A percentile compares a stretch with the other conserved stretches of the same genome.
Evolutionary conservation across 2,888 invertebrate genomes (phyloP).

Genomic region (Eupithecia subumbrata): DNA sequence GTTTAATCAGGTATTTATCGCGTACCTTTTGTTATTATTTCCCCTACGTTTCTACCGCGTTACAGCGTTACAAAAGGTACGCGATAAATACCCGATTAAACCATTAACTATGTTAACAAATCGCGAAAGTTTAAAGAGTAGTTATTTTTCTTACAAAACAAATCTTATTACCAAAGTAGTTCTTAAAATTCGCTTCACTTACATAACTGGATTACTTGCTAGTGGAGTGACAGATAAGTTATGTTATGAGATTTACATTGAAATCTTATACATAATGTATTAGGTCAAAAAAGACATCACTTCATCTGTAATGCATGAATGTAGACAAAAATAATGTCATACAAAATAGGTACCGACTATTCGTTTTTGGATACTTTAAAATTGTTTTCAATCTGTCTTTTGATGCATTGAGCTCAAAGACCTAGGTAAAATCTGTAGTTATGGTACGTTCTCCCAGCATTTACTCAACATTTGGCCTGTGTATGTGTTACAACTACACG

Average conservation of each 20-base stretch:
- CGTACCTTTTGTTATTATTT: too few species aligned
- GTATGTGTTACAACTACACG: too few species aligned
- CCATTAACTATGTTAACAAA: too few species aligned
- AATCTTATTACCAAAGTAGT: neutral
- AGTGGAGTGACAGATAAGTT: neutral
- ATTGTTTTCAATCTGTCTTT: neutral
- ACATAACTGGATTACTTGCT: neutral
- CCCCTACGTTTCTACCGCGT: too few species aligned
- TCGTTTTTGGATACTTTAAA: neutral
- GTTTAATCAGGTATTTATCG: too few species aligned
- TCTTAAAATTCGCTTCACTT: neutral
- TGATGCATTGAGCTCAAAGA: neutral
- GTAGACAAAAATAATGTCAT: neutral
- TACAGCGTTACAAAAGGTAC: too few species aligned
- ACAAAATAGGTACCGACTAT: neutral
- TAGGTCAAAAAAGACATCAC: conserved; percentile 1
- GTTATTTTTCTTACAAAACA: neutral
- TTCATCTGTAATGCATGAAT: neutral
- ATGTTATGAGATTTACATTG: neutral
- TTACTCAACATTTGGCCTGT: too few species aligned
- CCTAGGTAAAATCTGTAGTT: too few species aligned
- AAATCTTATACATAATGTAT: neutral
- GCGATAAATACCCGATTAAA: too few species aligned
- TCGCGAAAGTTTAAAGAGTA: too few species aligned
- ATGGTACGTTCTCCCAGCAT: too few species aligned